phyloP scores from a whole-genome alignment of 2,888 invertebrate genomes.

The Melipona bicolor region DNA sequence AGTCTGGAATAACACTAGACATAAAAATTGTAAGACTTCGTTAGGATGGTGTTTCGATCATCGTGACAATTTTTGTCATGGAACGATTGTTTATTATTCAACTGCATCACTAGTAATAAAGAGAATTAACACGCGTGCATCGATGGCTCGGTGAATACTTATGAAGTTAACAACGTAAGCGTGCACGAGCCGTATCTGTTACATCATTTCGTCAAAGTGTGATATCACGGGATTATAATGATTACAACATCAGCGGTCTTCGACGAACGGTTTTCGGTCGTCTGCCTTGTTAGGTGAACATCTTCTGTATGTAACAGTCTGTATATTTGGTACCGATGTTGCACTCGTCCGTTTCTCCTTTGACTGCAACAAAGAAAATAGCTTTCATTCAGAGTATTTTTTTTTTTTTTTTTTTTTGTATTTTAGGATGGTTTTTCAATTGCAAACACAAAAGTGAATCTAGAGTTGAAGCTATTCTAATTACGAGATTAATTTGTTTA shows the following conservation, averaged over 20 bases:
- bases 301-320: constrained; percentile 46
- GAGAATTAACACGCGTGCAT: not conserved
- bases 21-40: too few species aligned
- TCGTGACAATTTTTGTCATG: not conserved
- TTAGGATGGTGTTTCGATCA: not conserved
- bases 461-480: too few species aligned
- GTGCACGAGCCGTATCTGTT: not conserved
- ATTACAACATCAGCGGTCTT: constrained; percentile 21
- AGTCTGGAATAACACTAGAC: too few species aligned
- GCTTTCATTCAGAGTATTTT: too few species aligned
- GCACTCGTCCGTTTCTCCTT: constrained; percentile 40
- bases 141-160: not conserved
- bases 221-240: not conserved
- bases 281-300: constrained; percentile 3
- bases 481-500: not conserved
- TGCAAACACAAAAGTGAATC: too few species aligned
- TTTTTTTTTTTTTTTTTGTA: too few species aligned
- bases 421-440: too few species aligned
- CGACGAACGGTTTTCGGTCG: not conserved
- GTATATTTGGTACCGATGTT: constrained; percentile 36
- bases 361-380: constrained; percentile 26
- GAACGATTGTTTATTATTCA: not conserved
- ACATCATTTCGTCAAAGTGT: constrained; percentile 35
- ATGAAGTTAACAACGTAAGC: not conserved
- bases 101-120: not conserved